Conservation (phyloP, 2,888 invertebrate species). For the Caenorhabditis auriculariae region DNA sequence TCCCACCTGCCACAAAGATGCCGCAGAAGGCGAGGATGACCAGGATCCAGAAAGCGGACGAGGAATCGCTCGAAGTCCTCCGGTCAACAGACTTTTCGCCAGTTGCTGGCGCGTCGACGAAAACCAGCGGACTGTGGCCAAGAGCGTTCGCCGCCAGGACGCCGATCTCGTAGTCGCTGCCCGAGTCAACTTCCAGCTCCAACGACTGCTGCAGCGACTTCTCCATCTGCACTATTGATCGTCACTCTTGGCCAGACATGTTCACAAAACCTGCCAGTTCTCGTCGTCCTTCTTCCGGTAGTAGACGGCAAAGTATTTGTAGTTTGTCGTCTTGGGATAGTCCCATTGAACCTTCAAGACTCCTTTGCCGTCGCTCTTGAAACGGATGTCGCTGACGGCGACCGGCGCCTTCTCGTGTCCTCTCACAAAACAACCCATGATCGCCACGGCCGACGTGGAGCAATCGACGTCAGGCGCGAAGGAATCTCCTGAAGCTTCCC, state of each 20-base stretch:
- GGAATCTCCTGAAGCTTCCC: no score
- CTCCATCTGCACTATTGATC: constrained; percentile 11
- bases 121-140: constrained; percentile 35
- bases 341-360: constrained; percentile 24
- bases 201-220: constrained; percentile 24
- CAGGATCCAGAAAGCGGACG: constrained; percentile 22
- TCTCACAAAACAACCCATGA: constrained; percentile 34
- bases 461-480: constrained; percentile 16
- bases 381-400: constrained; percentile 17
- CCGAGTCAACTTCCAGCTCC: constrained; percentile 4
- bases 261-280: constrained; percentile 6
- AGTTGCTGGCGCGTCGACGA: constrained; percentile 15
- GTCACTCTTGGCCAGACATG: no score
- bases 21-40: constrained; percentile 13
- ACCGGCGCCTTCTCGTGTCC: constrained; percentile 27
- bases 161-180: constrained; percentile 24
- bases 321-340: constrained; percentile 24
- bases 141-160: constrained; percentile 42
- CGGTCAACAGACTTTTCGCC: not conserved
- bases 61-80: not conserved
- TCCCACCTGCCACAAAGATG: constrained; percentile 10
- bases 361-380: constrained; percentile 8
- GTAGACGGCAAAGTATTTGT: constrained; percentile 43
- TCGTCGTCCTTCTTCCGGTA: constrained; percentile 24
- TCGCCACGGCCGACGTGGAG: constrained; percentile 23